Evolutionary conservation across 2,797 vertebrate species (phyloP).

Genomic region (Emydoidea blandingii): DNA sequence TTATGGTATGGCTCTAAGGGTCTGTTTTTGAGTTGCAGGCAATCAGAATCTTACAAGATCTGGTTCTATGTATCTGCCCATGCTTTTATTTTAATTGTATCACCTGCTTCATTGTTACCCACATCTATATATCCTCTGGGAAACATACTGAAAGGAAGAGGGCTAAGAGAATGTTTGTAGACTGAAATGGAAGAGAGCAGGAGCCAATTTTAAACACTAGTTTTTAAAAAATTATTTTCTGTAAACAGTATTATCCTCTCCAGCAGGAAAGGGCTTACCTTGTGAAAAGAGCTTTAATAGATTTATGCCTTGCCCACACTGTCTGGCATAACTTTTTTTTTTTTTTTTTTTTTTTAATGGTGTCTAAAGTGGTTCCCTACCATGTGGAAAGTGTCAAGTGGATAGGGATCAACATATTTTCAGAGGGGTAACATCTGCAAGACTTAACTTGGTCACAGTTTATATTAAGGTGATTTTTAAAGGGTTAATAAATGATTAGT

Average conservation of each 20-base stretch:
- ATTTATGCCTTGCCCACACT: neutral
- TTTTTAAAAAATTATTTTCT: slow-evolving; percentile 33
- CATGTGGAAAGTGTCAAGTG: neutral
- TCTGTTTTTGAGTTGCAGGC: slow-evolving; percentile 51
- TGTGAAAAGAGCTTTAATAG: slow-evolving; percentile 3
- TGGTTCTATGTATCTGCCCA: slow-evolving; percentile 20
- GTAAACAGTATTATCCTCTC: slow-evolving; percentile 5
- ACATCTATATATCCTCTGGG: slow-evolving; percentile 40
- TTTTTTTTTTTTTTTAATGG: neutral
- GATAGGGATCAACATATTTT: neutral
- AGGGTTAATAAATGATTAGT: slow-evolving; percentile 26
- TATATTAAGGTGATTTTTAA: neutral
- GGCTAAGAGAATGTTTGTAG: slow-evolving; percentile 20
- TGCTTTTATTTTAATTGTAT: slow-evolving; percentile 67
- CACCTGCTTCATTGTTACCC: slow-evolving; percentile 62
- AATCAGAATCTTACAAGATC: slow-evolving; percentile 55
- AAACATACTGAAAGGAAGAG: slow-evolving; percentile 38
- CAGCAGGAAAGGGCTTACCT: neutral
- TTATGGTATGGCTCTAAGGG: slow-evolving; percentile 32
- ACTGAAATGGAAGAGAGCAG: slow-evolving; percentile 18
- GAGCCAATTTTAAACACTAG: slow-evolving; percentile 40
- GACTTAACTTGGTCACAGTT: neutral
- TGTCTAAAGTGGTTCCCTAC: slow-evolving; percentile 20
- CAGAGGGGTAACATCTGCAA: neutral
- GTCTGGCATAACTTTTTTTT: neutral